Evolutionary conservation across 2,113 vertebrate species (phyloP).

Genomic region (Eira barbara): DNA sequence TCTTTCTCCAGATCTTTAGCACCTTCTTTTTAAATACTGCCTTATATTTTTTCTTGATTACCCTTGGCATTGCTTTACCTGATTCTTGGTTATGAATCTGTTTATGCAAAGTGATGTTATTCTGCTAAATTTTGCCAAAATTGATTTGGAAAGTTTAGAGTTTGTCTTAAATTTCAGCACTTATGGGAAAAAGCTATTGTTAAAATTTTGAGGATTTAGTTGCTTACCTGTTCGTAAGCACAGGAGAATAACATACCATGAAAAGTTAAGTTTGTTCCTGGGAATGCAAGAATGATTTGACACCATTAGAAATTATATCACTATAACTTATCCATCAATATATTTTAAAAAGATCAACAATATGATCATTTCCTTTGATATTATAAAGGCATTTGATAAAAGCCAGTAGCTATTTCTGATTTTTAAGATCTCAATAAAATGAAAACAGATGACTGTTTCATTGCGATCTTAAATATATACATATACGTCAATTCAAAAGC

Average conservation of each 20-base stretch:
- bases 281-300: background rate
- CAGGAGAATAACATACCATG: background rate
- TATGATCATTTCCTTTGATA: background rate
- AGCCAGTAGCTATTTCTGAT: background rate
- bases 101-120: background rate
- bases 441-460: background rate
- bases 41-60: background rate
- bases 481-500: background rate
- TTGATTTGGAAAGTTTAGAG: background rate
- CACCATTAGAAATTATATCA: background rate
- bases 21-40: background rate
- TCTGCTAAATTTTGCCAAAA: background rate
- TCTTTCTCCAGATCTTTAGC: background rate
- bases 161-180: background rate
- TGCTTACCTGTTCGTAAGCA: background rate
- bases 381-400: background rate
- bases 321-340: background rate
- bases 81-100: background rate
- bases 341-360: background rate
- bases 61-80: background rate
- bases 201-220: background rate
- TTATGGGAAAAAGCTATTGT: background rate
- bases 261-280: background rate
- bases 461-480: background rate
- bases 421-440: conserved; percentile 3